Percentiles rank a stretch among this genome's conserved stretches.
Conservation (phyloP, 2,888 invertebrate genomes). For the Ephialtes manifestator region DNA sequence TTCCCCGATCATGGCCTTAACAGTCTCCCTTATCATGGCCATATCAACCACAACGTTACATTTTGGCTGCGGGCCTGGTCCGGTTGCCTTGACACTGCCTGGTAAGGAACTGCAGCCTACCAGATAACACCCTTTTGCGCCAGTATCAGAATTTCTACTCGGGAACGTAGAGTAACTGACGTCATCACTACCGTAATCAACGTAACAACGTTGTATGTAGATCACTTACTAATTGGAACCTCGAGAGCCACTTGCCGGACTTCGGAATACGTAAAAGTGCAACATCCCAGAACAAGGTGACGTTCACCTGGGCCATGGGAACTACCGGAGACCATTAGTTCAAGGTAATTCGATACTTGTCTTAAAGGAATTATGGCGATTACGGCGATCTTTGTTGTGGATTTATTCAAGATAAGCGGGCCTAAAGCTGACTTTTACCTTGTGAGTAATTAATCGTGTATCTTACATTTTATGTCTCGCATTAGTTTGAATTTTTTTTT, state of each 20-base stretch:
- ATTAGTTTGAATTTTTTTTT: no score
- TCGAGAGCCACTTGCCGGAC: slow-evolving; percentile 72
- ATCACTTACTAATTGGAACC: slow-evolving; percentile 35
- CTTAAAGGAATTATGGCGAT: background rate
- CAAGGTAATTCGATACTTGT: slow-evolving; percentile 60
- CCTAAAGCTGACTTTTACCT: background rate
- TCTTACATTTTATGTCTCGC: no score
- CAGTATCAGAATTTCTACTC: no score
- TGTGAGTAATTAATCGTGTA: background rate
- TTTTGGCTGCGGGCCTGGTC: no score
- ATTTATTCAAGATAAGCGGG: background rate
- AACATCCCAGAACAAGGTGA: slow-evolving; percentile 73
- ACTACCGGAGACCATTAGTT: slow-evolving; percentile 21
- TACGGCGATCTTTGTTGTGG: background rate
- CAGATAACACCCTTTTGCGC: no score
- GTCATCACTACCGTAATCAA: slow-evolving; percentile 11
- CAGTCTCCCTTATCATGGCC: no score
- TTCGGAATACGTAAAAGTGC: slow-evolving; percentile 79
- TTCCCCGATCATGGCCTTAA: no score
- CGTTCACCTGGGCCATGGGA: slow-evolving; percentile 37
- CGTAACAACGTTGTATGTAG: slow-evolving; percentile 21
- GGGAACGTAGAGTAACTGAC: background rate
- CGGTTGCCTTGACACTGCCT: no score
- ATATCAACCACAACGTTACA: no score
- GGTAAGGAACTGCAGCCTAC: no score